Base-by-base conservation (phyloP, 2,113 vertebrate genomes). In the Gnathonemus longibarbis region DNA sequence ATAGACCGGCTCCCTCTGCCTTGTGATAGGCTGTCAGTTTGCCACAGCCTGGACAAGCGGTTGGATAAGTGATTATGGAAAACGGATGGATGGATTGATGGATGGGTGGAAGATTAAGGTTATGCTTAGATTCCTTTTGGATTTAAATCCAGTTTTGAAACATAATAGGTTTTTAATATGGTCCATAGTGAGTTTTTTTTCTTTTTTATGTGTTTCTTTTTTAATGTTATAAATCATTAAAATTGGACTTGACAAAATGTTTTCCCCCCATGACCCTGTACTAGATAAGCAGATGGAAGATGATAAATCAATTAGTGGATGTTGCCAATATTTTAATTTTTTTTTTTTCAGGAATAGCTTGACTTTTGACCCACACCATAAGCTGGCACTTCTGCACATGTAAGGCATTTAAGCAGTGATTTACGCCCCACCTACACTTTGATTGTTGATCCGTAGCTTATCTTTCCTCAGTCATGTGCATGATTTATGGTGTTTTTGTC, bases 151-250 rank as follows among this genome's bases (percentile, higher is more conserved):
- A 42, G 31, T 80, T 80, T 42, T 80, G 4, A 35, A 80, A 70
- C 56, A 31, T 70, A 80, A 80, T 17, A 80, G 74, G 35, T 80
- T 80, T 80, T 80, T 80, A 80, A 80, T 80, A 80, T 80, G 74
- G 17, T 80, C 74, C 35, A 42, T 39, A 80, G 74, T 39, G 74
- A 70, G 10, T 31, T 70, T 13, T 31, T 70, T 70, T 31, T 31
- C 0, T 13, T 35, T 56, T 56, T 53, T 19, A 21, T 21, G 19
- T 56, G 17, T 24, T 56, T 56, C 53, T 21, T 21, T 56, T 56
- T 56, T 56, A 21, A 56, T n/a, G 35, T 80, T 80, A 42, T 80
- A 80, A 80, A 80, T 80, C 74, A 39, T 77, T 11, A 77, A 42
- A 80, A 2, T 39, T 80, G 74, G 74, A 35, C 74, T 80, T 17